Evolutionary conservation across 2,797 vertebrate genomes (phyloP).

Genomic region (Carapus acus): DNA sequence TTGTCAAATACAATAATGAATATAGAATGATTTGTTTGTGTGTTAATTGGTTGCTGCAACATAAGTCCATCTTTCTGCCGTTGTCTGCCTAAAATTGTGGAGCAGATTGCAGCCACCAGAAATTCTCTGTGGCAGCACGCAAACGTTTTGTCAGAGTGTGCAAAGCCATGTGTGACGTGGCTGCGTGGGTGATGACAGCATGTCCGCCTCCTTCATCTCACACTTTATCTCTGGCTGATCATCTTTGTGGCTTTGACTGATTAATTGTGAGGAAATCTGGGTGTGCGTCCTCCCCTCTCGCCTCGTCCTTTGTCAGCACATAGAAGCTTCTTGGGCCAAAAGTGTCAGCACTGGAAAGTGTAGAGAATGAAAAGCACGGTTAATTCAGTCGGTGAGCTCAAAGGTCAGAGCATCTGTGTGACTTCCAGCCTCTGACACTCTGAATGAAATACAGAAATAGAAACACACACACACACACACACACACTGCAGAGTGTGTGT

Average conservation of each 20-base stretch:
- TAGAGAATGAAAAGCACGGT: background rate
- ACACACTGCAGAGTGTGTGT: background rate
- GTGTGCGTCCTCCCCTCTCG: background rate
- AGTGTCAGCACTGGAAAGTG: no score
- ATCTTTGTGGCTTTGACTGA: conserved; percentile 16
- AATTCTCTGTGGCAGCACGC: no score
- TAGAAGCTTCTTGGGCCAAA: conserved; percentile 2
- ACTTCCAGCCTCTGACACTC: conserved; percentile 17
- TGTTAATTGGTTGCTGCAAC: no score
- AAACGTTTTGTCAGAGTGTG: background rate
- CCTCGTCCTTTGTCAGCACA: no score
- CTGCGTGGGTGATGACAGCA: conserved; percentile 15
- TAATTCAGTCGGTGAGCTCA: conserved; percentile 2
- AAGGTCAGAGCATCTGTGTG: conserved; percentile 42
- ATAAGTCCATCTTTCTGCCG: no score
- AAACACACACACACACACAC: conserved; percentile 7
- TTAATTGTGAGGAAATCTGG: conserved; percentile 9
- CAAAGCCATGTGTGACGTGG: conserved; percentile 1
- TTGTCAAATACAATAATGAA: no score
- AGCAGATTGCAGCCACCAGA: no score
- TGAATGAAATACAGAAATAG: background rate
- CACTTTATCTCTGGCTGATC: conserved; percentile 3
- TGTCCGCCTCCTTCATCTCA: conserved; percentile 19
- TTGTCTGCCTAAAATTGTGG: no score
- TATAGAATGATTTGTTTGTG: no score